These are phyloP conservation scores for Lepidochitona cinerea DNA, from an alignment of 2,888 invertebrate genomes.

Conservation along the genomic window DNA sequence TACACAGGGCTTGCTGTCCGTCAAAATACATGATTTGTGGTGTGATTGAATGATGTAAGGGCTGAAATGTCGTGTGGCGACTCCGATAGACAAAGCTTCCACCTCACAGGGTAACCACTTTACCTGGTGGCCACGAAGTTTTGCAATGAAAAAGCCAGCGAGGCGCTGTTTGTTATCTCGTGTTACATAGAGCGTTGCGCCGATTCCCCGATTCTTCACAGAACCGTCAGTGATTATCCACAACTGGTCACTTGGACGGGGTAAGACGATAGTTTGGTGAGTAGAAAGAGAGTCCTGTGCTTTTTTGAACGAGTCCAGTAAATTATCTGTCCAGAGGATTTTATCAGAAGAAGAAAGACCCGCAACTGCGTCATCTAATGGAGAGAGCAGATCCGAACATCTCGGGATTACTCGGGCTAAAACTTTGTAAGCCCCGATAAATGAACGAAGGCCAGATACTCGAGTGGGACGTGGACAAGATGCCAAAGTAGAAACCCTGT, in stretches of 20 bases:
- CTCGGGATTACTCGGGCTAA: conserved; percentile 23
- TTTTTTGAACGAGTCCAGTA: conserved; percentile 12
- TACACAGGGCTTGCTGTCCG: conserved; percentile 40
- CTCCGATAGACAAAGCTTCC: conserved; percentile 36
- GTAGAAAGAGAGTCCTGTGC: conserved; percentile 16
- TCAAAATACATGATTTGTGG: conserved; percentile 27
- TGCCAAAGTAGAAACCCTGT: conserved; percentile 23
- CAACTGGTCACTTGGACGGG: conserved; percentile 14
- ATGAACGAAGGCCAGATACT: conserved; percentile 20
- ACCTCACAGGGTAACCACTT: conserved; percentile 44
- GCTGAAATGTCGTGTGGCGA: conserved; percentile 38
- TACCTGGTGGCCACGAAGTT: conserved; percentile 27
- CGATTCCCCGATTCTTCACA: no score
- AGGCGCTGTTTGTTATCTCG: conserved; percentile 6
- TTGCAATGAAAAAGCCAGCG: conserved; percentile 18
- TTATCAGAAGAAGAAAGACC: conserved; percentile 25
- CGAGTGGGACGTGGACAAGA: conserved; percentile 20
- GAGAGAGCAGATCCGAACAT: conserved; percentile 21
- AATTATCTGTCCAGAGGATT: conserved; percentile 27
- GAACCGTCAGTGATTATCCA: conserved; percentile 23
- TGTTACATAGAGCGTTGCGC: conserved; percentile 15
- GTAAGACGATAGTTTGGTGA: conserved; percentile 15
- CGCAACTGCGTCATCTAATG: conserved; percentile 25
- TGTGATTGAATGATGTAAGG: conserved; percentile 39
- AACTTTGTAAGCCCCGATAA: conserved; percentile 35